Conservation (phyloP, 2,113 vertebrate species). For the Larimichthys polyactis region DNA sequence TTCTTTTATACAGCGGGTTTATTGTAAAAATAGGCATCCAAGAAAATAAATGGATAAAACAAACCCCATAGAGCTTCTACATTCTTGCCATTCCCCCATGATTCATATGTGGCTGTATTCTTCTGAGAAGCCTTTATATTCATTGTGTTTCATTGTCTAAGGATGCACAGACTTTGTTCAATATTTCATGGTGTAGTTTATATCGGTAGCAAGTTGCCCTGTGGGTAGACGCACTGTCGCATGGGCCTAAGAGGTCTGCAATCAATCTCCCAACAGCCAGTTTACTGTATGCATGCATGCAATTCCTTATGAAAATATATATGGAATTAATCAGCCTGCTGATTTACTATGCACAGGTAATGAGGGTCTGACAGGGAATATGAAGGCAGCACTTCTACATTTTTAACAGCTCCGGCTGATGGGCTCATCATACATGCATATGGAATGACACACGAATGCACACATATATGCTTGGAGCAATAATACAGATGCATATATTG, state of each 20-base stretch:
- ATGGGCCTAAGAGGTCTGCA: not conserved
- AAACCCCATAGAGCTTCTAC: not conserved
- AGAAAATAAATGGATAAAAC: not conserved
- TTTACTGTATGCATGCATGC: not conserved
- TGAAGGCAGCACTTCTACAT: constrained; percentile 44
- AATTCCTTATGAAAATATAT: constrained; percentile 22
- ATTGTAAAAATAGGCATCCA: not conserved
- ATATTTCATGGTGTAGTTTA: constrained; percentile 50
- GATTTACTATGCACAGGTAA: constrained; percentile 67
- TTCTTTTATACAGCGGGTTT: not conserved
- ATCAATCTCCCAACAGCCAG: constrained; percentile 14
- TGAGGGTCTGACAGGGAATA: constrained; percentile 28
- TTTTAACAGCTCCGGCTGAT: constrained; percentile 53
- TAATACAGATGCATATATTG: constrained; percentile 33
- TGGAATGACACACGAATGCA: constrained; percentile 19
- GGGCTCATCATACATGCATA: constrained; percentile 41
- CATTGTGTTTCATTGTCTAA: not conserved
- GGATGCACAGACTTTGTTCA: constrained; percentile 37
- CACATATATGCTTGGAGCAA: not conserved
- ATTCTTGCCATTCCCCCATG: not conserved
- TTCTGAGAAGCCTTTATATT: constrained; percentile 14
- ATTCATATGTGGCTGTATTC: not conserved
- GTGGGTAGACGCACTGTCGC: not conserved
- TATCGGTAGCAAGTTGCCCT: constrained; percentile 1
- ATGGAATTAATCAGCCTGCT: constrained; percentile 49